A percentile compares a stretch with the other conserved stretches of the same genome.
phyloP scores from a whole-genome alignment of 2,113 vertebrate genomes.

The Paradisaea rubra region DNA sequence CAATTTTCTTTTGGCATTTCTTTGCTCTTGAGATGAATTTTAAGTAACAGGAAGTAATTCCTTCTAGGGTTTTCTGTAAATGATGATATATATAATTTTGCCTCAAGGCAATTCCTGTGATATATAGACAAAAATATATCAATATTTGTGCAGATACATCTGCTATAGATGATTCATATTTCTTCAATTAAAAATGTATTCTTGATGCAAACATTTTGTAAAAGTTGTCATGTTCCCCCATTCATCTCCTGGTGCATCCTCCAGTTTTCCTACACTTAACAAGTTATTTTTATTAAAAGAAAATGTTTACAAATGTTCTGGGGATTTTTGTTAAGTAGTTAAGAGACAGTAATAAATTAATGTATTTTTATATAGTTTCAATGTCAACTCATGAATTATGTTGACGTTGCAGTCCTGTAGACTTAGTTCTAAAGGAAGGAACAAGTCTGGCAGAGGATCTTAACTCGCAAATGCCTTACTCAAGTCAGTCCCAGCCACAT shows the following conservation, averaged over 20 bases:
- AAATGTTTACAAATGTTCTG: neutral
- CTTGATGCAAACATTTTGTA: neutral
- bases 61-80: conserved; percentile 9
- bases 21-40: conserved; percentile 17
- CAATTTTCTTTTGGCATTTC: conserved; percentile 2
- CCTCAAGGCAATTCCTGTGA: neutral
- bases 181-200: conserved; percentile 14
- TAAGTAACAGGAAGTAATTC: conserved; percentile 16
- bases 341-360: neutral
- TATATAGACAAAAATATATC: conserved; percentile 24
- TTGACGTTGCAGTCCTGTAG: neutral
- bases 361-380: neutral
- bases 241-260: neutral
- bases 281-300: neutral
- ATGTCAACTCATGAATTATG: neutral
- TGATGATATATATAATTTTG: conserved; percentile 9
- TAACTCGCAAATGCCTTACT: neutral
- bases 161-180: neutral
- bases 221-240: neutral
- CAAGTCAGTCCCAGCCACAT: neutral
- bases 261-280: neutral
- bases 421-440: neutral
- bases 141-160: conserved; percentile 10
- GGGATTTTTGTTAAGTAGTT: neutral
- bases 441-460: neutral